Conservation (phyloP, 2,797 vertebrate genomes). For the Parauchenoglanis ngamensis region DNA sequence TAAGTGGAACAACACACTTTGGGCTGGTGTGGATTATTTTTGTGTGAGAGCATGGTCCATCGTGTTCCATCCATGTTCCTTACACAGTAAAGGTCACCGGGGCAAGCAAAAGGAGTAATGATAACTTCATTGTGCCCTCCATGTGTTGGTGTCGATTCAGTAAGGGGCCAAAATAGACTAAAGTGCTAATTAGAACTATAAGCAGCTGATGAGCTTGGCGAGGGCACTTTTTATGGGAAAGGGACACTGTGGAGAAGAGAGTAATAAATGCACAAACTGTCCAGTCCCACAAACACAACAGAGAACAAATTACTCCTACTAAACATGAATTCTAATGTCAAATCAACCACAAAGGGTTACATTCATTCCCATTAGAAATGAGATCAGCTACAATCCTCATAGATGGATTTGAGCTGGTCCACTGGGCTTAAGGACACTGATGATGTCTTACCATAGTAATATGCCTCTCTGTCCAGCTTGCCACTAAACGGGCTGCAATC, state of each 20-base stretch:
- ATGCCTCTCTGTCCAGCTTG: slow-evolving; percentile 71
- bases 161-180: background rate
- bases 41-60: background rate
- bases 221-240: background rate
- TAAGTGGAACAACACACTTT: background rate
- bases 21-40: background rate
- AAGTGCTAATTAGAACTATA: background rate
- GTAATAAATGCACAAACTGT: background rate
- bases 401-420: background rate
- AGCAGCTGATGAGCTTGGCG: background rate
- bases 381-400: background rate
- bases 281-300: background rate
- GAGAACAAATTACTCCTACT: background rate
- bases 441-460: slow-evolving; percentile 82
- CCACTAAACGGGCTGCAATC: slow-evolving; percentile 73
- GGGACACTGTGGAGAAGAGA: background rate
- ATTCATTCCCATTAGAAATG: slow-evolving; percentile 12
- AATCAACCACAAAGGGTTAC: background rate
- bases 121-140: background rate
- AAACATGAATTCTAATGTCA: no score
- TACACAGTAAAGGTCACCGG: background rate
- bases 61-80: background rate
- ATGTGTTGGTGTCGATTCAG: background rate
- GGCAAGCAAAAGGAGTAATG: background rate
- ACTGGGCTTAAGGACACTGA: background rate